Conservation (phyloP, 2,797 vertebrate genomes). For the Eurystomus glaucurus region DNA sequence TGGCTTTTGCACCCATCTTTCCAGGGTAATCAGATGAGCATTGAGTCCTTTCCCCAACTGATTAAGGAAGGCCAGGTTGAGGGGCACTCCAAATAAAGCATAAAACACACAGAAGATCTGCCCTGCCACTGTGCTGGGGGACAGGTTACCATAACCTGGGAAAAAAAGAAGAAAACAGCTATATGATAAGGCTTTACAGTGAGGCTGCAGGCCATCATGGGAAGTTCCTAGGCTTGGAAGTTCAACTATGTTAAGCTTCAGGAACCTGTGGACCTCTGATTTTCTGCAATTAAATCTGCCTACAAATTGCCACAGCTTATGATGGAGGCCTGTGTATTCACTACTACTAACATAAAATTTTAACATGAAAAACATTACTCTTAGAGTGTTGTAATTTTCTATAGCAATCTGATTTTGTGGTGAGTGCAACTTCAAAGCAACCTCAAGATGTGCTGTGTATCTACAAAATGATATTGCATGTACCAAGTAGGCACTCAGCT, state of each 20-base stretch:
- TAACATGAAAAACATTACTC: background rate
- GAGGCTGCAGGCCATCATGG: background rate
- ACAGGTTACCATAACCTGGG: conserved; percentile 92
- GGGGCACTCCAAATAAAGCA: conserved; percentile 91
- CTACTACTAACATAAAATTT: background rate
- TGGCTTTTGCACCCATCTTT: conserved; percentile 84
- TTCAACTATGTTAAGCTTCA: background rate
- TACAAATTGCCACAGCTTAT: background rate
- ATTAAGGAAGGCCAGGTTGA: conserved; percentile 93
- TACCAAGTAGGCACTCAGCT: background rate
- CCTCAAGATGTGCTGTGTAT: background rate
- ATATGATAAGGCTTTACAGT: background rate
- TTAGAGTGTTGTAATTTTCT: background rate
- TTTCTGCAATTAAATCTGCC: background rate
- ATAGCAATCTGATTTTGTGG: background rate
- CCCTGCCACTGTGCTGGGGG: conserved; percentile 90
- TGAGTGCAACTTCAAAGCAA: background rate
- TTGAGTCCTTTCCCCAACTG: conserved; percentile 89
- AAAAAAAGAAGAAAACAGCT: background rate
- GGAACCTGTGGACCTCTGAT: background rate
- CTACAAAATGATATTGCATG: background rate
- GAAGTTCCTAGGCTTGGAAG: background rate
- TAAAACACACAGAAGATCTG: conserved; percentile 95
- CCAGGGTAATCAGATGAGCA: conserved; percentile 84
- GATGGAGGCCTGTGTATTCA: background rate